Base-by-base conservation (phyloP, 92 coral and sea anemone genomes). In the Epizoanthus stellaris region DNA sequence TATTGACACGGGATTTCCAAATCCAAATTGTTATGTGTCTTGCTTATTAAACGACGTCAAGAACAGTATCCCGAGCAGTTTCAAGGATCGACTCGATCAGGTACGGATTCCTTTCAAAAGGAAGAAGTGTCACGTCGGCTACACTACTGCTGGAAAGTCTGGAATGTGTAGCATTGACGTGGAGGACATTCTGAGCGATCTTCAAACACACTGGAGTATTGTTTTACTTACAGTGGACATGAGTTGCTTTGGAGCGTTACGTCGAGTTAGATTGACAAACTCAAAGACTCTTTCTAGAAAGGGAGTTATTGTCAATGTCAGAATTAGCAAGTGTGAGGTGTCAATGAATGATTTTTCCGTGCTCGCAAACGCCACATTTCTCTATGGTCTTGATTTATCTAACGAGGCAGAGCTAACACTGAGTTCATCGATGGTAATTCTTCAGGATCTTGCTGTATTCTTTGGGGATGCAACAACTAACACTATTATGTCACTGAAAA, bases 301-400 rank as follows among this genome's bases (percentile, higher is more conserved):
- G 70, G 84, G 93, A 64, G 86, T 81, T 42, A 74, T 94, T 23
- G 79, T 74, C 2, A 87, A 87, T 77, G 19, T 90, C 17, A 2
- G 85, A 3, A 17, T 1, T 16, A 81, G 80, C n/a, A 88, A 62
- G 19, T 94, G 98, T 60, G 42, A 82, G 54, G 34, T 88, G 36
- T 75, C 91, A 30, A 72, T 79, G 3, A 67, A 75, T 1, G 94
- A 86, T 40, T 23, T 92, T 14, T 85, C 88, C 12, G 59, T 30
- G 43, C 90, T 87, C 81, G 93, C 95, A 54, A 76, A 85, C 25
- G 95, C 91, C 7, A 76, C 95, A 19, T 93, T 92, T 81, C 87
- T 85, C 21, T 89, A 93, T 45, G 92, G 88, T 0, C 80, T 87
- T 15, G 25, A 73, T 20, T 13, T 92, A 13, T 0, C 52, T 20